phyloP scores from a whole-genome alignment of 2,113 vertebrate species.

The Oncorhynchus nerka region DNA sequence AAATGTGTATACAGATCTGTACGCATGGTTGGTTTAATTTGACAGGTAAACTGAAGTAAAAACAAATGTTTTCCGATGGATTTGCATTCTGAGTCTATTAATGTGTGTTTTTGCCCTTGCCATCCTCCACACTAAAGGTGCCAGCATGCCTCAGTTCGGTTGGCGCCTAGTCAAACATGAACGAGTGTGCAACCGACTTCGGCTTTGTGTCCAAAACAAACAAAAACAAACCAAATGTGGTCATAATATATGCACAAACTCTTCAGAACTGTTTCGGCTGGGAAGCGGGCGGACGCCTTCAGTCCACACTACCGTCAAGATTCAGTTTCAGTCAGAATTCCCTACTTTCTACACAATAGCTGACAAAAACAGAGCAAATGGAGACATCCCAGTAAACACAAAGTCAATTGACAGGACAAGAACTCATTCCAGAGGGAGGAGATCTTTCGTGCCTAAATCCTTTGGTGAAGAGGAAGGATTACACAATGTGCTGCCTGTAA shows the following conservation, averaged over 20 bases:
- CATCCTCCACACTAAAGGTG: not conserved
- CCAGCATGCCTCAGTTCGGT: too few species aligned
- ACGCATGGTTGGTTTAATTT: not conserved
- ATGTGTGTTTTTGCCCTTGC: not conserved
- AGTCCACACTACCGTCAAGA: not conserved
- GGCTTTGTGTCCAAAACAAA: too few species aligned
- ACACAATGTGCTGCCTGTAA: constrained; percentile 57
- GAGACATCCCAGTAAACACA: constrained; percentile 51
- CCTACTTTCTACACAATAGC: not conserved
- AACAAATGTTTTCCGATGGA: not conserved
- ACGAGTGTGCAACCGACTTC: too few species aligned
- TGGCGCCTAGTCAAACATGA: too few species aligned
- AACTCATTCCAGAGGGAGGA: constrained; percentile 52
- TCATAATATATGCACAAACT: too few species aligned
- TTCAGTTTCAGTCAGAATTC: not conserved
- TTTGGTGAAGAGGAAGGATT: constrained; percentile 60
- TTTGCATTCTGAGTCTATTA: not conserved
- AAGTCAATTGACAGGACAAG: constrained; percentile 27
- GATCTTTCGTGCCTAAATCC: constrained; percentile 65
- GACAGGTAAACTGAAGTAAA: not conserved
- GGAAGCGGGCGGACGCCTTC: too few species aligned
- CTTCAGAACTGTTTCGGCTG: too few species aligned
- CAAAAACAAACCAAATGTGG: too few species aligned
- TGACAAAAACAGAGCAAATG: constrained; percentile 28
- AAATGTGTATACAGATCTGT: not conserved